These are phyloP conservation scores for Lathronympha strigana DNA, from an alignment of 2,888 invertebrate species.

Conservation along the genomic window DNA sequence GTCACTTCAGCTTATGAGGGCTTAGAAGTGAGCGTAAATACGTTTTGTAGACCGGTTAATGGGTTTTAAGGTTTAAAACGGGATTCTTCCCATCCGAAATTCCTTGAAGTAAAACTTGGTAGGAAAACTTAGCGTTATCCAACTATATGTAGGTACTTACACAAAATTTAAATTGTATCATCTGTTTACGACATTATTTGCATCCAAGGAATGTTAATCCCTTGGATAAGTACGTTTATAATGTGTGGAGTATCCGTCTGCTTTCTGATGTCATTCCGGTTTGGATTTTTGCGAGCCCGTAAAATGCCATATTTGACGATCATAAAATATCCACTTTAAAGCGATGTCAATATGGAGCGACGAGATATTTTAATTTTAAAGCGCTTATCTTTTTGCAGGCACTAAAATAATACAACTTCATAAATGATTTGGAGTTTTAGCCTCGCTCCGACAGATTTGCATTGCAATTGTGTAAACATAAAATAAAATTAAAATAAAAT, in stretches of 20 bases:
- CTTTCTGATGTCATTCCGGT: conserved; percentile 32
- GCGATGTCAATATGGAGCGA: conserved; percentile 27
- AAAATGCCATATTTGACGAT: conserved; percentile 26
- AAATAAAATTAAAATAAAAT: too few relatives aligned
- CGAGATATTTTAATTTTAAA: conserved; percentile 20
- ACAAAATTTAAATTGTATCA: not conserved
- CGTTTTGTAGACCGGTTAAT: too few relatives aligned
- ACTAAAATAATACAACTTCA: conserved; percentile 13
- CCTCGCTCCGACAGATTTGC: too few relatives aligned
- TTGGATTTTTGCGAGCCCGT: conserved; percentile 14
- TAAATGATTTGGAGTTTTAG: conserved; percentile 8
- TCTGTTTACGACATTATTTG: not conserved
- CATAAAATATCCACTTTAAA: conserved; percentile 20
- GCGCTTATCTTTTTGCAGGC: conserved; percentile 6
- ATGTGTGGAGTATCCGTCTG: conserved; percentile 17
- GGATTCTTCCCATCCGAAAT: too few relatives aligned
- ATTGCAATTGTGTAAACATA: too few relatives aligned
- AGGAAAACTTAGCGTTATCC: too few relatives aligned
- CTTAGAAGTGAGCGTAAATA: too few relatives aligned
- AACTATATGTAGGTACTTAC: not conserved
- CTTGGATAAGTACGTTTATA: conserved; percentile 9
- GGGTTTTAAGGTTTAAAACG: too few relatives aligned
- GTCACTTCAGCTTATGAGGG: too few relatives aligned
- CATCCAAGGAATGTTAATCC: conserved; percentile 33
- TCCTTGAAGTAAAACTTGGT: too few relatives aligned